Base-by-base conservation (phyloP, 2,888 invertebrate species). In the Neria commutata region DNA sequence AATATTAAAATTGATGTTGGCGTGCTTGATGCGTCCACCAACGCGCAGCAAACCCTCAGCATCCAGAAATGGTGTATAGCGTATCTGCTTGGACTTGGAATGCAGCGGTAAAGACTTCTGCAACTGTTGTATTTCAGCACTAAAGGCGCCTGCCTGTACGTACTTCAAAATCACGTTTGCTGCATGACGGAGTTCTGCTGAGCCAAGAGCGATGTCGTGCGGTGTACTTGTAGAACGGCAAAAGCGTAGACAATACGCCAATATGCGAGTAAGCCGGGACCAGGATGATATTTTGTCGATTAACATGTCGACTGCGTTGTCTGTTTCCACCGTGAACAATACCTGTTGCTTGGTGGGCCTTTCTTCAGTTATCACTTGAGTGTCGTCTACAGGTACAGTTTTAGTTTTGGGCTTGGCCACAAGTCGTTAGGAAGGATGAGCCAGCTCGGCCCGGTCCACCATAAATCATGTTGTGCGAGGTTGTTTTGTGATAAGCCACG, bases 371-470 rank as follows among this genome's bases (percentile, higher is more conserved):
- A 25, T 17, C 14, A 58, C 54, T 2, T 1, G 8, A n/a, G 42
- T 26, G 21, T 29, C 23, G 3, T 42, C n/a, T 10, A 37, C 16
- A 37, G 45, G 24, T 26, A 54, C 47, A 19, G 6, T 8, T 1
- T 21, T 33, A 11, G 17, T 10, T 19, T 49, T 56, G 11, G 55
- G 21, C 21, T 49, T 16, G 57, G 52, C 50, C 56, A 56, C 11
- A 42, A 26, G 24, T 40, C 19, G 37, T 62, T 40, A 10, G 40
- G 24, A 16, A 19, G 23, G 19, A 8, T 37, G 26, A 65, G 26
- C 60, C 60, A 65, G 3, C 25, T n/a, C 1, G 63, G 68, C 16
- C 66, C 64, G 3, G 45, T 42, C 64, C 66, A 67, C 64, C 66
- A 65, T 1, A 68, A 47, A 11, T 26, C 10, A 17, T 58, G 61